Evolutionary conservation across 2,797 vertebrate species (phyloP).

Genomic region (Coranthus polyacanthus): DNA sequence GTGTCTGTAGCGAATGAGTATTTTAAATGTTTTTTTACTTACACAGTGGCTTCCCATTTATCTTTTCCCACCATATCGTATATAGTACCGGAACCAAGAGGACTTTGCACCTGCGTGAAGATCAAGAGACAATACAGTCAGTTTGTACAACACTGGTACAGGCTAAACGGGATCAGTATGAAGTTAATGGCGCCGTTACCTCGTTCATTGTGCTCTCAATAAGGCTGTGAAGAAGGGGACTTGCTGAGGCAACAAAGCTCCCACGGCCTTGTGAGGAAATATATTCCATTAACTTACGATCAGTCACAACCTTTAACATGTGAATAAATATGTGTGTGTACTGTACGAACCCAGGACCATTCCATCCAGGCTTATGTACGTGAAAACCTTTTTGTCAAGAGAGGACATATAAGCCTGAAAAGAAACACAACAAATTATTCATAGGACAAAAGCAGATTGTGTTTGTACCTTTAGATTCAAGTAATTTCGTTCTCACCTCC

Average conservation of each 20-base stretch:
- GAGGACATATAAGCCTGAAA: constrained; percentile 89
- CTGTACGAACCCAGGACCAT: constrained; percentile 87
- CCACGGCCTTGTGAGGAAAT: constrained; percentile 77
- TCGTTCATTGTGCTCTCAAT: constrained; percentile 84
- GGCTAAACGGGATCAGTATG: fast-evolving
- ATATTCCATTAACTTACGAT: neutral
- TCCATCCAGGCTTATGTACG: constrained; percentile 93
- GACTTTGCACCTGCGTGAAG: constrained; percentile 68
- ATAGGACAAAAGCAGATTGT: fast-evolving
- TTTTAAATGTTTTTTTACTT: too few relatives aligned
- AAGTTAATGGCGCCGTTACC: constrained; percentile 74
- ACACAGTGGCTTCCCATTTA: constrained; percentile 60
- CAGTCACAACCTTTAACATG: neutral
- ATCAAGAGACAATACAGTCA: constrained; percentile 1
- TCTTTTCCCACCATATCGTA: neutral
- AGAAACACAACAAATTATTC: neutral
- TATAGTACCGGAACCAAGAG: constrained; percentile 28
- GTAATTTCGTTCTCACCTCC: constrained; percentile 84
- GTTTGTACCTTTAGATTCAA: neutral
- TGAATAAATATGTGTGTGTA: neutral
- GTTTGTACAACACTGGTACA: neutral
- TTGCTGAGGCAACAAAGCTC: constrained; percentile 87
- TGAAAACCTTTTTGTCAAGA: constrained; percentile 86
- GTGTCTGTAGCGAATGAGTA: too few relatives aligned
- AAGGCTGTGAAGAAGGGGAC: constrained; percentile 89